A percentile compares a stretch with the other conserved stretches of the same genome.
Evolutionary conservation across 2,888 invertebrate species (phyloP).

Genomic region (Bedellia somnulentella): DNA sequence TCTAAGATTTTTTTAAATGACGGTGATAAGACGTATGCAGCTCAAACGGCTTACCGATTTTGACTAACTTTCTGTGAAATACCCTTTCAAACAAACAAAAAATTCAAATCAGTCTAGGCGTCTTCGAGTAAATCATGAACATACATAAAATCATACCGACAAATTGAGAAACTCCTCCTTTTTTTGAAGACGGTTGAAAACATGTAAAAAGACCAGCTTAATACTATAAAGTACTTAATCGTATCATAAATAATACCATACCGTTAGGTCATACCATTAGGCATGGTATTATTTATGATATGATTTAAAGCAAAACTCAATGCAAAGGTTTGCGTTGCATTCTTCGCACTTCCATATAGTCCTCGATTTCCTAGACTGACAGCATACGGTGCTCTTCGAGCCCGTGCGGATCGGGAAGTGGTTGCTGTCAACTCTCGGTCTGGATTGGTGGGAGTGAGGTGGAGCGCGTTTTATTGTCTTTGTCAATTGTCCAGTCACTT

Average conservation of each 20-base stretch:
- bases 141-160: too few species aligned
- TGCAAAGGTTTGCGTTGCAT: constrained; percentile 1
- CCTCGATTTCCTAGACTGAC: not conserved
- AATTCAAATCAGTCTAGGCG: too few species aligned
- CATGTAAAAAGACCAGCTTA: not conserved
- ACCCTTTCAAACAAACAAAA: not conserved
- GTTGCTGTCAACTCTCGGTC: not conserved
- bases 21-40: too few species aligned
- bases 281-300: too few species aligned
- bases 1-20: not conserved
- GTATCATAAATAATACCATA: not conserved
- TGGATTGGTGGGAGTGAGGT: not conserved
- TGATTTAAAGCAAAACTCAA: constrained; percentile 1
- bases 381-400: not conserved
- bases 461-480: too few species aligned
- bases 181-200: too few species aligned
- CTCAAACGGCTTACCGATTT: too few species aligned
- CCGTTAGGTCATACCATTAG: not conserved
- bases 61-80: too few species aligned
- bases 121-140: too few species aligned
- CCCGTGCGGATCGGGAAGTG: not conserved
- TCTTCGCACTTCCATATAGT: constrained; percentile 2
- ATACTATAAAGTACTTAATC: not conserved
- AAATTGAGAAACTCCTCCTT: too few species aligned
- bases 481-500: not conserved